phyloP scores from a whole-genome alignment of 2,113 vertebrate species.

The chimpanzee (Pan troglodytes) region NHGRI_mPanTro3-v2.1_pri NC_072398.2:182019501-182020000 shows the following conservation, averaged over 20 bases:
- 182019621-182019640: conserved; percentile 77
- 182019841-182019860: conserved; percentile 68
- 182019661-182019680: conserved; percentile 77
- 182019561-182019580: neutral
- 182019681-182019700: conserved; percentile 70
- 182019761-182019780: conserved; percentile 80
- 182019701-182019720: conserved; percentile 76
- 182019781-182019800: conserved; percentile 81
- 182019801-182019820: conserved; percentile 78
- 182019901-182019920: neutral
- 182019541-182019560: neutral
- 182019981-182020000: neutral
- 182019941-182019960: neutral
- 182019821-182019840: conserved; percentile 83
- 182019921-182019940: neutral
- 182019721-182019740: conserved; percentile 80
- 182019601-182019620: conserved; percentile 65
- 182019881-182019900: conserved; percentile 8
- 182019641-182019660: conserved; percentile 80
- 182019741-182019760: conserved; percentile 61
- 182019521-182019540: conserved; percentile 33
- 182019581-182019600: conserved; percentile 33
- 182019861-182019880: conserved; percentile 58
- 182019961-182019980: neutral
- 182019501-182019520: neutral